Evolutionary conservation across 2,113 vertebrate species (phyloP).

Genomic region (Cinclus cinclus): DNA sequence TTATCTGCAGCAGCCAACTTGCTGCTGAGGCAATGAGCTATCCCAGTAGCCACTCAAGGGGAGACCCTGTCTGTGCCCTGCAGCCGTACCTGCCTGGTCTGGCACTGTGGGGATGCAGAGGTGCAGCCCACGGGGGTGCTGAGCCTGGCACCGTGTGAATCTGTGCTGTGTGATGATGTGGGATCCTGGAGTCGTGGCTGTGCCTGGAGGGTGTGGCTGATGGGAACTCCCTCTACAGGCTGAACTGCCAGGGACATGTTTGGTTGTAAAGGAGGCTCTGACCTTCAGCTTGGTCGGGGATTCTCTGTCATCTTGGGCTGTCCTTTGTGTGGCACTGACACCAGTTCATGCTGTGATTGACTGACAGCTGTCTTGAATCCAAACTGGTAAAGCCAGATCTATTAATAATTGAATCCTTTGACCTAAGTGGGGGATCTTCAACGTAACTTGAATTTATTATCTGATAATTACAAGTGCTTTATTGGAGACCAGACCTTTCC

Average conservation of each 20-base stretch:
- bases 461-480: background rate
- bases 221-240: slow-evolving; percentile 33
- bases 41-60: background rate
- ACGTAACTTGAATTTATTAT: background rate
- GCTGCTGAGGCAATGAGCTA: background rate
- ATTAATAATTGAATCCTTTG: background rate
- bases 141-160: rapidly evolving
- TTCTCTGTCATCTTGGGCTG: background rate
- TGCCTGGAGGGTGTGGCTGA: background rate
- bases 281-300: background rate
- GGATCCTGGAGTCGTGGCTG: background rate
- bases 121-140: background rate
- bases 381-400: background rate
- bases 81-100: rapidly evolving
- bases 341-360: background rate
- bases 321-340: background rate
- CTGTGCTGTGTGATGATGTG: background rate
- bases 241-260: background rate
- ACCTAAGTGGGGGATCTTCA: background rate
- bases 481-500: background rate
- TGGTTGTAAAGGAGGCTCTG: background rate
- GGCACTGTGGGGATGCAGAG: rapidly evolving
- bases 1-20: background rate
- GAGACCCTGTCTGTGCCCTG: background rate
- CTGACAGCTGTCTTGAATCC: background rate